A percentile compares a stretch with the other conserved stretches of the same genome.
Evolutionary conservation across 2,113 vertebrate species (phyloP).

Genomic region (Lonchura striata): DNA sequence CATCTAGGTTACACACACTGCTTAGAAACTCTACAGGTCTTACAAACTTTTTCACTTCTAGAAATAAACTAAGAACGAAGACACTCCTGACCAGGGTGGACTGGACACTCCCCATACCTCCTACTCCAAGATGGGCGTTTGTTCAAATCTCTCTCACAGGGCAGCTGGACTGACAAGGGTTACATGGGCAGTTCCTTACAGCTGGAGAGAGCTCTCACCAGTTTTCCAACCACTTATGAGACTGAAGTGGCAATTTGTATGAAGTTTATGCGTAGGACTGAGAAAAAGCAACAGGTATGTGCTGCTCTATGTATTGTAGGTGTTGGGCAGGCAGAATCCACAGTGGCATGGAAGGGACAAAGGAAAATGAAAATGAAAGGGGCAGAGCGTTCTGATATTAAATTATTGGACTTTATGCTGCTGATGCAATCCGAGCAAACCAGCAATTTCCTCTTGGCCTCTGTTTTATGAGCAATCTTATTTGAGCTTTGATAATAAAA

Average conservation of each 20-base stretch:
- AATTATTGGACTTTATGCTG: slow-evolving; percentile 67
- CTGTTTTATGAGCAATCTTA: slow-evolving; percentile 68
- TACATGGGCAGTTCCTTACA: background rate
- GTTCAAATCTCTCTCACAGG: background rate
- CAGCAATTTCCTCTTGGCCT: slow-evolving; percentile 77
- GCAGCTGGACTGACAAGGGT: background rate
- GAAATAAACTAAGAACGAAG: background rate
- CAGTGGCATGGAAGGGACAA: slow-evolving; percentile 2
- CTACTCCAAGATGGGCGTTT: background rate
- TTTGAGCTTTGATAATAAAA: slow-evolving; percentile 75
- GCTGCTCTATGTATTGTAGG: background rate
- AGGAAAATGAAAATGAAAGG: slow-evolving; percentile 41
- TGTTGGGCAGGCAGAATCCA: background rate
- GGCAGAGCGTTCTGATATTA: slow-evolving; percentile 61
- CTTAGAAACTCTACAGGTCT: background rate
- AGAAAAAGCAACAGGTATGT: background rate
- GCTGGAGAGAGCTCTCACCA: background rate
- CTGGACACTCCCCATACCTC: background rate
- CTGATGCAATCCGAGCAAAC: slow-evolving; percentile 72
- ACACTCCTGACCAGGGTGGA: background rate
- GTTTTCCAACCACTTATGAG: background rate
- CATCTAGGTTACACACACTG: background rate
- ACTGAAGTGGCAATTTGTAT: background rate
- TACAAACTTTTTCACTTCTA: background rate
- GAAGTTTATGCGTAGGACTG: background rate